Conservation (phyloP, 2,888 invertebrate species). For the Ornithoptera alexandrae region DNA sequence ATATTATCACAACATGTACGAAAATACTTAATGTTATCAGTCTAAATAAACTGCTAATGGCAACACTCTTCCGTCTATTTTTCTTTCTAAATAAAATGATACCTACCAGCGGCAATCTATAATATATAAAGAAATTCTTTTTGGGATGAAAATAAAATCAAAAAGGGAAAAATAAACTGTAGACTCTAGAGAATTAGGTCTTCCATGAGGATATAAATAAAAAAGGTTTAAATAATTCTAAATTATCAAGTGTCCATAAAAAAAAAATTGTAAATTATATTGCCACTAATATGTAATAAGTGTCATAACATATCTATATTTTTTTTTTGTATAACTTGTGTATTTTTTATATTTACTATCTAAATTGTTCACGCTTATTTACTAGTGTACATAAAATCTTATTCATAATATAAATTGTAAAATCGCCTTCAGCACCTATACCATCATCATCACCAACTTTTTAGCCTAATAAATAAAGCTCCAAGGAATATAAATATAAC, state of each 20-base stretch:
- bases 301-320: too few species aligned
- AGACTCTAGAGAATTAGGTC: slow-evolving; percentile 2
- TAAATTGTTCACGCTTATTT: too few species aligned
- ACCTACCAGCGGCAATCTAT: too few species aligned
- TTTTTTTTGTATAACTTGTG: too few species aligned
- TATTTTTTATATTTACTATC: too few species aligned
- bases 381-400: neutral
- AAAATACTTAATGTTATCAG: slow-evolving; percentile 32
- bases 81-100: too few species aligned
- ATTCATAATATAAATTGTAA: neutral
- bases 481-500: too few species aligned
- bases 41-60: slow-evolving; percentile 33
- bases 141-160: slow-evolving; percentile 14
- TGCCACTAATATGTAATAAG: too few species aligned
- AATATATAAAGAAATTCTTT: too few species aligned
- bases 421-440: slow-evolving; percentile 7
- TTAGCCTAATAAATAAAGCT: too few species aligned
- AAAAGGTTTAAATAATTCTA: neutral
- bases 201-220: too few species aligned
- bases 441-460: neutral
- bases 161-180: slow-evolving; percentile 17
- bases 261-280: neutral
- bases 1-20: slow-evolving; percentile 39
- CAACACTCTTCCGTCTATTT: slow-evolving; percentile 27
- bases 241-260: slow-evolving; percentile 3